Conservation (phyloP, 2,888 invertebrate species). For the Epinotia ramella region DNA sequence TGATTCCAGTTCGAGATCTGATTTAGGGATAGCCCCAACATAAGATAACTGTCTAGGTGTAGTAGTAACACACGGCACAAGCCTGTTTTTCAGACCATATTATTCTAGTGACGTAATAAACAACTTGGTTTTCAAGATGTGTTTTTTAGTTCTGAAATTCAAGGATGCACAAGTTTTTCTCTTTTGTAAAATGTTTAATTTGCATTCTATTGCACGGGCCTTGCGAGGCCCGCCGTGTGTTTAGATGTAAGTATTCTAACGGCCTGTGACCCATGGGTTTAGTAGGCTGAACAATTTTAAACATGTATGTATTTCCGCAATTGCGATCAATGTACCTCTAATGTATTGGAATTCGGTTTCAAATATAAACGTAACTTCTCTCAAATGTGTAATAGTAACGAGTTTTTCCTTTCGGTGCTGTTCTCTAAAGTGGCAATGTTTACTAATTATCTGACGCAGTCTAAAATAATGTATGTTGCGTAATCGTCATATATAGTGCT, state of each 20-base stretch:
- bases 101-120: too few species aligned
- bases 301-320: not conserved
- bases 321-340: conserved; percentile 2
- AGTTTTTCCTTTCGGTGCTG: not conserved
- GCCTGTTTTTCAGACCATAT: not conserved
- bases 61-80: not conserved
- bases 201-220: not conserved
- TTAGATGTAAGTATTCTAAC: not conserved
- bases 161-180: not conserved
- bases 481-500: not conserved
- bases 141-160: not conserved
- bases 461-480: not conserved
- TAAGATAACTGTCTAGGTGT: not conserved
- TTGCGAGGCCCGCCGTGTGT: not conserved
- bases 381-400: not conserved
- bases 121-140: not conserved
- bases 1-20: not conserved
- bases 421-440: not conserved
- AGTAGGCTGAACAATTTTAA: conserved; percentile 6
- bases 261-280: conserved; percentile 17
- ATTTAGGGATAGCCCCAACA: conserved; percentile 1
- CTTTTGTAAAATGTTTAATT: not conserved
- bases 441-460: not conserved
- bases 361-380: not conserved
- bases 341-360: not conserved